A percentile compares a stretch with the other conserved stretches of the same genome.
These are phyloP conservation scores for Tonatia bakeri DNA, from an alignment of 2,113 vertebrate genomes.

Conservation along the genomic window DNA sequence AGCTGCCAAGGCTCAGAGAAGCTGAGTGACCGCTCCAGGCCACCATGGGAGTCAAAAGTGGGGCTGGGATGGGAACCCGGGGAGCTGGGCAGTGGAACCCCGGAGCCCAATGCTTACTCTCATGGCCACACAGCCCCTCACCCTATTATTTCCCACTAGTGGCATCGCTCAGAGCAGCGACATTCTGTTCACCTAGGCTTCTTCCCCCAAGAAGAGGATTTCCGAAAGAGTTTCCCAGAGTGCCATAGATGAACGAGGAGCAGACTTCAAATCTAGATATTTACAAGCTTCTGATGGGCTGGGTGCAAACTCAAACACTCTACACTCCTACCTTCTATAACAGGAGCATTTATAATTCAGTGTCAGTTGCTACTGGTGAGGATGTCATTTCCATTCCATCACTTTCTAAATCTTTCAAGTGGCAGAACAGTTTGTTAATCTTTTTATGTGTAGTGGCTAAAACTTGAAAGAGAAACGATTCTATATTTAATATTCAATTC, in stretches of 20 bases:
- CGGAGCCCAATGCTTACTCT: fast-evolving
- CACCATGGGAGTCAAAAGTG: fast-evolving
- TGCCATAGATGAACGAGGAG: background rate
- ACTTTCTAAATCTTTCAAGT: background rate
- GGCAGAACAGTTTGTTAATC: background rate
- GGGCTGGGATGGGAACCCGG: background rate
- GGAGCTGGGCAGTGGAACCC: background rate
- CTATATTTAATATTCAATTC: background rate
- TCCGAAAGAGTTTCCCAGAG: background rate
- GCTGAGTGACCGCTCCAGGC: background rate
- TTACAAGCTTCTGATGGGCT: background rate
- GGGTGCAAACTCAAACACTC: too few relatives aligned
- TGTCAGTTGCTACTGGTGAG: background rate
- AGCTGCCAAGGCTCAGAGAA: background rate
- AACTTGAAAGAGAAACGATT: background rate
- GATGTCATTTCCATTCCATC: background rate
- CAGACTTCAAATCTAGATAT: background rate
- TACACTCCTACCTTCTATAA: too few relatives aligned
- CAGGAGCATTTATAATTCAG: background rate
- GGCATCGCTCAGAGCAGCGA: background rate
- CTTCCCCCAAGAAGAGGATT: background rate
- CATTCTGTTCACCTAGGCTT: background rate
- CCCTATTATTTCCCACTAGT: background rate
- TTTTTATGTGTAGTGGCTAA: background rate
- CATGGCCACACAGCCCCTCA: background rate